Conservation (phyloP, 2,888 invertebrate genomes). For the Pantelozetes paolii region DNA sequence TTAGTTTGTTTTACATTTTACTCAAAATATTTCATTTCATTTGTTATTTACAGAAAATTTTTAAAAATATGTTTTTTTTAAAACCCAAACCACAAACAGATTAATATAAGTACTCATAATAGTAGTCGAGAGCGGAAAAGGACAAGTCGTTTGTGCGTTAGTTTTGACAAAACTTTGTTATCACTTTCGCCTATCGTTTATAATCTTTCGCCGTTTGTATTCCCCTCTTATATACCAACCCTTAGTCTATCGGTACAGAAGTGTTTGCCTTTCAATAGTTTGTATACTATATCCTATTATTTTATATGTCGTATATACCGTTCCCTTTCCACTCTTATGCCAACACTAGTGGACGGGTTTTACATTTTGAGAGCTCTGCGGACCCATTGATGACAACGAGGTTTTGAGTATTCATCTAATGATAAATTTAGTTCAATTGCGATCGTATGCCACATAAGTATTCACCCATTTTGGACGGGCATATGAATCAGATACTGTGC, state of each 20-base stretch:
- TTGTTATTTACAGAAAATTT: too few relatives aligned
- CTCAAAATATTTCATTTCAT: too few relatives aligned
- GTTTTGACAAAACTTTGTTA: not conserved
- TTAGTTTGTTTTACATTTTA: too few relatives aligned
- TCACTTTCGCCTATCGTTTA: constrained; percentile 1
- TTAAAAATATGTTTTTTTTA: too few relatives aligned
- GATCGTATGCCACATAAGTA: not conserved
- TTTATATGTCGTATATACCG: constrained; percentile 6
- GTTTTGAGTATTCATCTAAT: constrained; percentile 29
- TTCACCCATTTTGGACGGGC: not conserved
- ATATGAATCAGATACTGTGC: not conserved
- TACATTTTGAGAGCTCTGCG: not conserved
- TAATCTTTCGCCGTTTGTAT: not conserved
- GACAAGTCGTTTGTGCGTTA: constrained; percentile 4
- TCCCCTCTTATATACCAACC: not conserved
- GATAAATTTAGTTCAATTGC: constrained; percentile 35
- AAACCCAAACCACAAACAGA: too few relatives aligned
- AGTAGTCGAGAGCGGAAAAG: not conserved
- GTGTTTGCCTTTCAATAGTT: constrained; percentile 22
- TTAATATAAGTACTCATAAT: too few relatives aligned
- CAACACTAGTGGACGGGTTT: not conserved
- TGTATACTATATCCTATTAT: constrained; percentile 31
- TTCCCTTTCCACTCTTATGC: constrained; percentile 5
- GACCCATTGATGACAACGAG: constrained; percentile 23
- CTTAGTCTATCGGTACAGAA: not conserved